These are phyloP conservation scores for Troilus luridus DNA, from an alignment of 2,888 invertebrate species.

Conservation along the genomic window DNA sequence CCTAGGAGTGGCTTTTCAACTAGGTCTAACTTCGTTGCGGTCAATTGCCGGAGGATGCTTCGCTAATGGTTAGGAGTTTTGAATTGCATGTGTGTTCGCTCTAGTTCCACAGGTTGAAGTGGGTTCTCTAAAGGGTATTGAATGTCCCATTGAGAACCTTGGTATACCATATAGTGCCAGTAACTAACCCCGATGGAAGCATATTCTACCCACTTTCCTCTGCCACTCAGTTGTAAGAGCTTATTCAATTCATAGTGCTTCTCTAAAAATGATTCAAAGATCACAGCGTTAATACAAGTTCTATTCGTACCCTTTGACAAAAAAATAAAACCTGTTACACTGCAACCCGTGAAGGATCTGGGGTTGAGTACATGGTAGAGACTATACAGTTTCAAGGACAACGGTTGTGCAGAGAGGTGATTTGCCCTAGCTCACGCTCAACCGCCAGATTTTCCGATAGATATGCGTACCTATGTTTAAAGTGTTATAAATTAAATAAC, in stretches of 20 bases:
- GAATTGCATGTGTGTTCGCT: background rate
- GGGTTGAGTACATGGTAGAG: too few species aligned
- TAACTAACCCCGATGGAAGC: background rate
- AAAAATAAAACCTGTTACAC: too few species aligned
- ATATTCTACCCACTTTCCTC: background rate
- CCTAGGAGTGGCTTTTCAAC: slow-evolving; percentile 7
- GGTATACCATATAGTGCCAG: background rate
- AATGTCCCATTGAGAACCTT: background rate
- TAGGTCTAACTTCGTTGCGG: background rate
- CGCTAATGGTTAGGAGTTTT: background rate
- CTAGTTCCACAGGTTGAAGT: background rate
- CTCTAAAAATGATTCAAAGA: too few species aligned
- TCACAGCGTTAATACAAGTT: too few species aligned
- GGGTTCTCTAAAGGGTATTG: background rate
- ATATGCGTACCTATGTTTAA: too few species aligned
- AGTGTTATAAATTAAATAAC: too few species aligned
- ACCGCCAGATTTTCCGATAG: too few species aligned
- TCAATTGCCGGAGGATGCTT: background rate
- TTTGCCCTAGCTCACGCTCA: too few species aligned
- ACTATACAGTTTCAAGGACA: too few species aligned
- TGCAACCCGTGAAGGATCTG: too few species aligned
- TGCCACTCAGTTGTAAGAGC: background rate
- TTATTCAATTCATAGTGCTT: background rate
- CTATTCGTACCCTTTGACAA: too few species aligned
- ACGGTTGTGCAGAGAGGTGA: too few species aligned